phyloP scores from a whole-genome alignment of 2,797 vertebrate genomes.

The Pyrocephalus nanus region DNA sequence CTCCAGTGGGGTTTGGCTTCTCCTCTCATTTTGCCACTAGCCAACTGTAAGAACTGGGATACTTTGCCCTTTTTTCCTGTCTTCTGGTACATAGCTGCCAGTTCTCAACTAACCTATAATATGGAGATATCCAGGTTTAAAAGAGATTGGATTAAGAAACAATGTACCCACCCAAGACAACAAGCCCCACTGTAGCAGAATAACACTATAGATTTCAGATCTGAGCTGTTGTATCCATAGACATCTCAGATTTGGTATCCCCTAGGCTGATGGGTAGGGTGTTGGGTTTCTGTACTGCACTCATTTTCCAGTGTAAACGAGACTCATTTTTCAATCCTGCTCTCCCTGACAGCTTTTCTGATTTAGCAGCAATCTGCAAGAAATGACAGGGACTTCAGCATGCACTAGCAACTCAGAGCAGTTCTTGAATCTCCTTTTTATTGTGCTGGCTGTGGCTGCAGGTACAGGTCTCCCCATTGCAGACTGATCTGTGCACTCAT shows the following conservation, averaged over 20 bases:
- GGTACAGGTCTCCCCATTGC: fast-evolving
- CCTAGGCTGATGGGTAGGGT: too few species aligned
- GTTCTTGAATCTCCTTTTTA: neutral
- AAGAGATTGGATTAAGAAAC: neutral
- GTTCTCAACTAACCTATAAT: neutral
- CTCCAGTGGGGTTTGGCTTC: neutral
- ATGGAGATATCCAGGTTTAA: neutral
- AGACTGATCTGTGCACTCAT: neutral
- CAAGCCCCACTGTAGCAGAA: neutral
- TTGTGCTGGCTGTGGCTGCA: neutral
- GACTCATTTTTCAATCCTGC: neutral
- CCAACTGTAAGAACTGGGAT: neutral
- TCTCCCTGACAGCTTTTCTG: neutral
- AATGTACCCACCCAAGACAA: neutral
- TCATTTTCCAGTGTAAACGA: neutral
- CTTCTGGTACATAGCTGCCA: neutral
- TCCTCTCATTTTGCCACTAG: neutral
- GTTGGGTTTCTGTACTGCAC: neutral
- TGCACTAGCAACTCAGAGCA: neutral
- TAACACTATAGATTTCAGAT: neutral
- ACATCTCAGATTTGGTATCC: neutral
- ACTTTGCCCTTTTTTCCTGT: neutral
- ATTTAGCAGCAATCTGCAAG: neutral
- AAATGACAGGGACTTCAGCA: neutral
- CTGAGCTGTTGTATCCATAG: neutral